Percentiles rank a stretch among this genome's conserved stretches.
These are phyloP conservation scores for Marcusenius ussheri DNA, from an alignment of 2,113 vertebrate genomes.

Conservation along the genomic window DNA sequence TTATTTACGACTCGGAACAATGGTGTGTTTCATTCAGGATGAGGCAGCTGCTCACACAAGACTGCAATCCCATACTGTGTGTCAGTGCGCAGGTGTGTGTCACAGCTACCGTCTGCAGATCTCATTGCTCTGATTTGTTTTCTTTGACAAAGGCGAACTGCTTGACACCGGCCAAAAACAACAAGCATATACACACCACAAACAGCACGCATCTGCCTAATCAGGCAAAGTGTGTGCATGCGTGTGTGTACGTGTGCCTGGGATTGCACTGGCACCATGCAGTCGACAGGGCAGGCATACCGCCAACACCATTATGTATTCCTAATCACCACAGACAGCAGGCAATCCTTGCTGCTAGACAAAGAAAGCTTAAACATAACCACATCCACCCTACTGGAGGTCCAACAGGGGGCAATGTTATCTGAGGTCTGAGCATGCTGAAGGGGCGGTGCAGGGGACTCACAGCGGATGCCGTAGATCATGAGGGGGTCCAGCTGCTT, in stretches of 20 bases:
- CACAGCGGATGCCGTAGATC: slow-evolving; percentile 96
- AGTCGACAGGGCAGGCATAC: neutral
- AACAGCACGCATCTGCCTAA: neutral
- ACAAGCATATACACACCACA: neutral
- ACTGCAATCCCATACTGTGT: neutral
- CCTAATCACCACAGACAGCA: neutral
- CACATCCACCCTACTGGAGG: neutral
- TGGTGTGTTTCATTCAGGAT: neutral
- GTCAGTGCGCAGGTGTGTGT: neutral
- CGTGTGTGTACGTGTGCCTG: neutral
- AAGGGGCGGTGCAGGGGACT: slow-evolving; percentile 47
- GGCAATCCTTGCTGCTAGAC: neutral
- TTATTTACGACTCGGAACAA: neutral
- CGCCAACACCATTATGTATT: neutral
- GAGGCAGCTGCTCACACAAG: neutral
- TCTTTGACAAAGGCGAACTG: neutral
- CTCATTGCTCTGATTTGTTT: neutral
- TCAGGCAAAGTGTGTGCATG: neutral
- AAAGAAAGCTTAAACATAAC: neutral
- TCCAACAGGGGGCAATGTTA: neutral
- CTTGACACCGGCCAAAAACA: neutral
- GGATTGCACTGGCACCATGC: neutral
- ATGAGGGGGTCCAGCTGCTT: slow-evolving; percentile 96
- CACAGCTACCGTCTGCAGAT: neutral
- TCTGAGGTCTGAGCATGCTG: neutral